A percentile compares a stretch with the other conserved stretches of the same genome.
Evolutionary conservation across 2,797 vertebrate species (phyloP).

Genomic region (Cyprinodon diabolis): DNA sequence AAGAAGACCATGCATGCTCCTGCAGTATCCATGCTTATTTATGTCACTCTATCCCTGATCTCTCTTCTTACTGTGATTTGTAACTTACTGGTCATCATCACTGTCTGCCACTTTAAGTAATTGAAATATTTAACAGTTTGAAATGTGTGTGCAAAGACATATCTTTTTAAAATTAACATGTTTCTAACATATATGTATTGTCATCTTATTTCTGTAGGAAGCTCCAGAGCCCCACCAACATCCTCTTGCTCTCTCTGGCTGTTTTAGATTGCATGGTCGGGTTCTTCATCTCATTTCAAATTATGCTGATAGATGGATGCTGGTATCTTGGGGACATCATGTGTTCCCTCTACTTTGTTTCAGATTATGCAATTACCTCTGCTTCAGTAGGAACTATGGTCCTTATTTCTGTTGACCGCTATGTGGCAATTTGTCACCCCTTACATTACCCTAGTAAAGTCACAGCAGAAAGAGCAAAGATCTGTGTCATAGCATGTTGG

Average conservation of each 20-base stretch:
- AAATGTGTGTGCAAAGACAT: not conserved
- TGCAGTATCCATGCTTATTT: constrained; percentile 1
- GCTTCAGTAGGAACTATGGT: not conserved
- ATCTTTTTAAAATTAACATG: not conserved
- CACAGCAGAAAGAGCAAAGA: not conserved
- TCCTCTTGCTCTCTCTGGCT: constrained; percentile 35
- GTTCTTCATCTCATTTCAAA: not conserved
- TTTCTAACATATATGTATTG: not conserved
- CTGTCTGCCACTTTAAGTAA: constrained; percentile 25
- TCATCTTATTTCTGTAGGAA: not conserved
- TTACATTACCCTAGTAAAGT: not conserved
- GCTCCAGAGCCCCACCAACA: constrained; percentile 4
- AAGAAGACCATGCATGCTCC: not conserved
- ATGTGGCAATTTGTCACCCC: not conserved
- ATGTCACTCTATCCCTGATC: constrained; percentile 4
- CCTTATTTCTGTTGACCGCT: not conserved
- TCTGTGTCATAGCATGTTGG: not conserved
- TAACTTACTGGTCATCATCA: constrained; percentile 27
- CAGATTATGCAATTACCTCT: not conserved
- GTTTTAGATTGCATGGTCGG: constrained; percentile 28
- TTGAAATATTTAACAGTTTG: not conserved
- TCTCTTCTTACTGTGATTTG: constrained; percentile 12
- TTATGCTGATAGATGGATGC: not conserved
- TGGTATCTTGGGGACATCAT: constrained; percentile 3
- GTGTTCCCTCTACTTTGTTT: not conserved